phyloP scores from a whole-genome alignment of 2,888 invertebrate species.

The Chorisops tibialis region DNA sequence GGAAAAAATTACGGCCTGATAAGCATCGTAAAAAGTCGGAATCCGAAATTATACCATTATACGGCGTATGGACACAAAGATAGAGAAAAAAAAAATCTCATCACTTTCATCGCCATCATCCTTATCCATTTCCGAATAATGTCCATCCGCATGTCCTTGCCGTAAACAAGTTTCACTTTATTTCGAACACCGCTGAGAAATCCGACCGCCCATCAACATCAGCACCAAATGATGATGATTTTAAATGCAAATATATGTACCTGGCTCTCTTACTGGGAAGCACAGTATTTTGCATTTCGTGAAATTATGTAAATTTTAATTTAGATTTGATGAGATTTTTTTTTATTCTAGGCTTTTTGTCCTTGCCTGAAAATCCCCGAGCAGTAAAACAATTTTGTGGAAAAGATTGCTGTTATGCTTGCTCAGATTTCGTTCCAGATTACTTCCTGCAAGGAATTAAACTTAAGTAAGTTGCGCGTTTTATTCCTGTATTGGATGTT shows the following conservation, averaged over 20 bases:
- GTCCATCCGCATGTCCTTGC: too few species aligned
- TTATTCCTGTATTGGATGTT: too few species aligned
- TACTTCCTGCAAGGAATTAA: too few species aligned
- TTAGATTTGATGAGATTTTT: conserved; percentile 1
- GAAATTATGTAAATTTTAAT: conserved; percentile 18
- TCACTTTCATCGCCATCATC: neutral
- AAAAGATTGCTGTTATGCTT: too few species aligned
- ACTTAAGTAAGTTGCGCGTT: too few species aligned
- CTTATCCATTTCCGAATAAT: too few species aligned
- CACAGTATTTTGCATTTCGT: neutral
- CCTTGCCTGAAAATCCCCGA: neutral
- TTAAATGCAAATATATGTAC: conserved; percentile 16
- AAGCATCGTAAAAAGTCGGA: conserved; percentile 24
- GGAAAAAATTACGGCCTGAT: conserved; percentile 25
- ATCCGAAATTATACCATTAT: conserved; percentile 19
- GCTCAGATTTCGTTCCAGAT: too few species aligned
- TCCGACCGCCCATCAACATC: too few species aligned
- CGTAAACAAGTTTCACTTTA: too few species aligned
- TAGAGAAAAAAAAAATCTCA: conserved; percentile 19
- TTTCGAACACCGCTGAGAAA: too few species aligned
- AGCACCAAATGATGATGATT: conserved; percentile 6
- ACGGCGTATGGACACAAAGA: conserved; percentile 6
- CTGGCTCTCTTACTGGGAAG: too few species aligned
- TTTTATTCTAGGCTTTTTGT: neutral
- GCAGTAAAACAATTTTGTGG: too few species aligned